Percentiles rank a stretch among this genome's conserved stretches.
Evolutionary conservation across 2,888 invertebrate species (phyloP).

Genomic region (Crocallis elinguaria): DNA sequence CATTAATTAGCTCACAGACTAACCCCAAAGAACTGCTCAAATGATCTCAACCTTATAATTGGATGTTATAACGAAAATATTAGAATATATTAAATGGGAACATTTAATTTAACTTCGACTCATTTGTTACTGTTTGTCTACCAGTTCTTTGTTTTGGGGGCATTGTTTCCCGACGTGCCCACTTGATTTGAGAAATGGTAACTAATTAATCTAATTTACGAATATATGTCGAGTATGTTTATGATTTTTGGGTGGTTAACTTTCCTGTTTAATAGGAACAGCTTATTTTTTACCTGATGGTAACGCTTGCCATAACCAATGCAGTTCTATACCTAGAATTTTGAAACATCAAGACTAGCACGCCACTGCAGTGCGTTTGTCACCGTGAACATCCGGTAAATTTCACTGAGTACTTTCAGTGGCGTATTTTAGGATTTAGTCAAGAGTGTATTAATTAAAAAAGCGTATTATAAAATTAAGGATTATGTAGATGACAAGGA

Average conservation of each 20-base stretch:
- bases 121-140: constrained; percentile 76
- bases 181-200: constrained; percentile 35
- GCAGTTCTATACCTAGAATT: too few relatives aligned
- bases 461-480: too few relatives aligned
- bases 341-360: too few relatives aligned
- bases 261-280: background rate
- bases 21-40: constrained; percentile 69
- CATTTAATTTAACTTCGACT: constrained; percentile 69
- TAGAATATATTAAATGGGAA: constrained; percentile 63
- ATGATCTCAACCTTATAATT: constrained; percentile 75
- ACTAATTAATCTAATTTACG: constrained; percentile 28
- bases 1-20: constrained; percentile 79
- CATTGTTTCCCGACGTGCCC: constrained; percentile 39
- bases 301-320: too few relatives aligned
- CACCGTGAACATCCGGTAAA: too few relatives aligned
- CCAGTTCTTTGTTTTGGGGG: constrained; percentile 47
- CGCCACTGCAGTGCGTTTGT: too few relatives aligned
- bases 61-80: constrained; percentile 80
- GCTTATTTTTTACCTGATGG: too few relatives aligned
- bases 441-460: too few relatives aligned
- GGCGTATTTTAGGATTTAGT: too few relatives aligned
- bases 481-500: too few relatives aligned
- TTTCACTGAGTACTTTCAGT: too few relatives aligned
- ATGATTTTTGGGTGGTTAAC: background rate
- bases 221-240: background rate